Conservation (phyloP, 2,888 invertebrate genomes). For the Dolomedes plantarius region DNA sequence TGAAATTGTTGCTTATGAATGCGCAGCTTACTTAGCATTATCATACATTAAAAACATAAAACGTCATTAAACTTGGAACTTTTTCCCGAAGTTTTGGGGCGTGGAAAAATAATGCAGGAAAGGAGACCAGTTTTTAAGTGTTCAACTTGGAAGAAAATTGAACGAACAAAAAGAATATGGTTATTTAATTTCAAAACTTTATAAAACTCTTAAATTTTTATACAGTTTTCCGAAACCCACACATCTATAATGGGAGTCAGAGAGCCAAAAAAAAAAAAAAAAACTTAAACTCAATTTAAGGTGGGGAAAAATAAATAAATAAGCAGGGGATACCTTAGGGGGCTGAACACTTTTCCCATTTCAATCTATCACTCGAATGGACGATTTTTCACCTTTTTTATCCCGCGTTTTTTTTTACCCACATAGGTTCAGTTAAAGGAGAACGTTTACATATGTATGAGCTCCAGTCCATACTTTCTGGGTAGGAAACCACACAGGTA, state of each 20-base stretch:
- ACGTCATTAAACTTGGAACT: too few relatives aligned
- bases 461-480: not conserved
- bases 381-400: constrained; percentile 51
- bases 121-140: not conserved
- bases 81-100: too few relatives aligned
- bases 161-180: not conserved
- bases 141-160: not conserved
- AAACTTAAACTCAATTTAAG: not conserved
- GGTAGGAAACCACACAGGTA: not conserved
- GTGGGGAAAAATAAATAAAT: constrained; percentile 3
- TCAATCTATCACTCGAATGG: constrained; percentile 62
- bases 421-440: not conserved
- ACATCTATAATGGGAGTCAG: not conserved
- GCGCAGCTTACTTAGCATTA: too few relatives aligned
- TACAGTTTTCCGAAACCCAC: not conserved
- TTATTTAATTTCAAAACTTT: not conserved
- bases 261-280: not conserved
- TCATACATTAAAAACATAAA: too few relatives aligned
- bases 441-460: not conserved
- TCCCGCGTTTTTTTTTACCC: not conserved
- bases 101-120: too few relatives aligned
- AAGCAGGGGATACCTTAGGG: constrained; percentile 39
- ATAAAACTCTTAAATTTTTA: not conserved
- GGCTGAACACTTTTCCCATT: constrained; percentile 51
- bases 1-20: too few relatives aligned